Evolutionary conservation across 1,140 invertebrate genomes (phyloP).

Genomic region (Rhagoletis pomonella): DNA sequence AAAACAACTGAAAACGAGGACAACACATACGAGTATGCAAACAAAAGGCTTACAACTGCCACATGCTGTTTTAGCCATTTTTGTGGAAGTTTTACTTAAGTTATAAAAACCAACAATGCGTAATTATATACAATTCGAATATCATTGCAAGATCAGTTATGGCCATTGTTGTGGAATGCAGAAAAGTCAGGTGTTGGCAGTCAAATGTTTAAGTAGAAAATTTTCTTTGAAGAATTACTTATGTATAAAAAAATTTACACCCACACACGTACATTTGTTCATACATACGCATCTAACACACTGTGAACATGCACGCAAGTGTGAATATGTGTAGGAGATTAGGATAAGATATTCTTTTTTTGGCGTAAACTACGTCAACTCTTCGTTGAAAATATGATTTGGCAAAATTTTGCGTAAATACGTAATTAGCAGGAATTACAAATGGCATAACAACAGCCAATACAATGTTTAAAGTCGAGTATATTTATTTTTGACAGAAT

Average conservation of each 20-base stretch:
- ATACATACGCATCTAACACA: background rate
- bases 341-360: slow-evolving; percentile 1
- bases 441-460: slow-evolving; percentile 10
- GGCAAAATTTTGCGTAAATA: slow-evolving; percentile 37
- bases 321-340: background rate
- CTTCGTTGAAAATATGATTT: slow-evolving; percentile 34
- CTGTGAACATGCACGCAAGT: background rate
- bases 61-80: slow-evolving; percentile 26
- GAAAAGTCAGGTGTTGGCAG: slow-evolving; percentile 42
- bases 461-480: slow-evolving; percentile 6
- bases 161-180: background rate
- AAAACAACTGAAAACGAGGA: background rate
- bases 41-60: slow-evolving; percentile 36
- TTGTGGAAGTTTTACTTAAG: background rate
- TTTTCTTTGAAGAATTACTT: slow-evolving; percentile 2
- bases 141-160: slow-evolving; percentile 24
- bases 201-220: slow-evolving; percentile 44
- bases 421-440: slow-evolving; percentile 33
- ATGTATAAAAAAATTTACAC: background rate
- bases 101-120: slow-evolving; percentile 21
- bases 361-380: slow-evolving; percentile 22
- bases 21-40: background rate
- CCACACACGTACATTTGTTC: background rate
- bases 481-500: background rate
- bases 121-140: slow-evolving; percentile 32